phyloP scores from a whole-genome alignment of 2,888 invertebrate genomes.

The Exephanes ischioxanthus region DNA sequence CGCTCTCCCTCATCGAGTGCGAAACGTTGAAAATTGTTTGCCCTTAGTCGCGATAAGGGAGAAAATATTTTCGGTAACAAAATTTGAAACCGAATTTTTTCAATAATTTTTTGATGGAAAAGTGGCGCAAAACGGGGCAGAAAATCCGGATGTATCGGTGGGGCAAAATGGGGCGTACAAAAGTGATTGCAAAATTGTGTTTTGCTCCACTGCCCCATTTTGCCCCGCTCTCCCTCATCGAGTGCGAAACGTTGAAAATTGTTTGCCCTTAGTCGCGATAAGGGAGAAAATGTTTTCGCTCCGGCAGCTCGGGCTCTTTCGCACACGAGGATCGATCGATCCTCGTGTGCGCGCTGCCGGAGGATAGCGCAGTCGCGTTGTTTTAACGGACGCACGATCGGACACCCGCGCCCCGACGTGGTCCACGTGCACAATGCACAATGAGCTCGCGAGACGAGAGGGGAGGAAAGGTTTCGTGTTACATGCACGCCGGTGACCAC shows the following conservation, averaged over 20 bases:
- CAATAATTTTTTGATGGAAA: no score
- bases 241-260: conserved; percentile 45
- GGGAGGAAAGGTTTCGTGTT: conserved; percentile 37
- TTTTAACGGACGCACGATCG: conserved; percentile 19
- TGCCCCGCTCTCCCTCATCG: neutral
- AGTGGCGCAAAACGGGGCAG: no score
- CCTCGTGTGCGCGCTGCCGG: conserved; percentile 14
- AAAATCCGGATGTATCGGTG: no score
- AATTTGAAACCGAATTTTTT: no score
- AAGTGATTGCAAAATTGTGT: no score
- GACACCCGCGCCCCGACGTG: neutral
- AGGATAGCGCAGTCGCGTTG: conserved; percentile 7
- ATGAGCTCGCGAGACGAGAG: conserved; percentile 40
- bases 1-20: conserved; percentile 12
- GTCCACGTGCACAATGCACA: conserved; percentile 42
- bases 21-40: conserved; percentile 42
- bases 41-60: conserved; percentile 6
- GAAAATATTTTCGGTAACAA: conserved; percentile 42
- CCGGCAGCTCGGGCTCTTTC: neutral
- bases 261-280: conserved; percentile 8
- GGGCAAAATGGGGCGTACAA: no score
- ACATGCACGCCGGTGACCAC: conserved; percentile 15
- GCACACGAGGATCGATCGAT: conserved; percentile 25
- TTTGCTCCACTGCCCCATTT: no score
- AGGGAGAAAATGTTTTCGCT: conserved; percentile 51